Evolutionary conservation across 1,140 invertebrate genomes (phyloP), one percentile per base, ranked within the genome.

Genomic region (Drosophila sturtevanti): DNA sequence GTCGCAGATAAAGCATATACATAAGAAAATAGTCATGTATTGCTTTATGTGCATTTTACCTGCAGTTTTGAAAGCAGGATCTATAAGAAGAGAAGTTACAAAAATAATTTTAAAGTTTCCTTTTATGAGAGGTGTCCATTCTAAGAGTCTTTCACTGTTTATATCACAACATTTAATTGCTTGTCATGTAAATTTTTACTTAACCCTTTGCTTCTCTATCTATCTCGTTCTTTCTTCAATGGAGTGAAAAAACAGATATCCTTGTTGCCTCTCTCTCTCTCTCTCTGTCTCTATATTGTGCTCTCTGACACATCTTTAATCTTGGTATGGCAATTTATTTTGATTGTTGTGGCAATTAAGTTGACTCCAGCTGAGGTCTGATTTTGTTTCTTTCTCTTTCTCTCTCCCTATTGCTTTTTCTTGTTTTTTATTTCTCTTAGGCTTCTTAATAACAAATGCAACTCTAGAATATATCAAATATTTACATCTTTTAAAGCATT

Each of bases 321-420:
- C 38, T 31, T 11, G 31, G 27, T 22, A 48, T 27, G 34, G 22
- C 56, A 68, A 67, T 75, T 68, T 62, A 58, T 38, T 72, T 61
- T 56, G 55, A 74, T 68, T 75, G 72, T 56, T 18, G 37, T n/a
- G 38, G 51, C 72, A 75, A 74, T 75, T 75, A 68, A 75, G 18
- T 63, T 37, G 27, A 31, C 41, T 75, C 21, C 41, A 48, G 10
- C 16, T 48, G 41, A 48, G 41, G 9, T 48, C 16, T 63, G 72
- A 68, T 41, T 16, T 4, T 31, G 6, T 16, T 27, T 9, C 37
- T 59, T 61, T 27, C 54, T 27, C 12, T 51, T 63, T 71, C 60
- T 44, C 59, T 41, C 41, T 18, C n/a, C n/a, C n/a, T n/a, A n/a
- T n/a, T n/a, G n/a, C n/a, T n/a, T n/a, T n/a, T n/a, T n/a, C n/a